A percentile compares a stretch with the other conserved stretches of the same genome.
These are phyloP conservation scores for Trilocha varians DNA, from an alignment of 2,888 invertebrate species.

Conservation along the genomic window DNA sequence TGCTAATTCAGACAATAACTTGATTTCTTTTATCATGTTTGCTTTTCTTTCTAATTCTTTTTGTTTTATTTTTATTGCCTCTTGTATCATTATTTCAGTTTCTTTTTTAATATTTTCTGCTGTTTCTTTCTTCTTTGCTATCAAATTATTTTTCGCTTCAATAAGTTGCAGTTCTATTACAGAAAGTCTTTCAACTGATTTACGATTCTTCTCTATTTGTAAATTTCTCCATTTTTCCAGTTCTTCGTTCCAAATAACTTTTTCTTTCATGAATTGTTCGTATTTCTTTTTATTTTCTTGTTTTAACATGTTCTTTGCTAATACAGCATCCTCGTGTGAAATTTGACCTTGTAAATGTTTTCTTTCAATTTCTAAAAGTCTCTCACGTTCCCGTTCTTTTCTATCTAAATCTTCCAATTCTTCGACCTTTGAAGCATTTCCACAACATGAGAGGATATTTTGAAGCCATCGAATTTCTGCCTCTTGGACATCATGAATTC, in stretches of 20 bases:
- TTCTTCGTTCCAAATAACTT: slow-evolving; percentile 55
- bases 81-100: slow-evolving; percentile 35
- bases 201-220: slow-evolving; percentile 64
- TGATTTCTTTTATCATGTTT: slow-evolving; percentile 67
- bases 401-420: slow-evolving; percentile 57
- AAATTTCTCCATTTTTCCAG: slow-evolving; percentile 64
- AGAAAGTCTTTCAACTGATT: slow-evolving; percentile 52
- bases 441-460: slow-evolving; percentile 57
- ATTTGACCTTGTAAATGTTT: slow-evolving; percentile 74
- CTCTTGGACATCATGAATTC: slow-evolving; percentile 40
- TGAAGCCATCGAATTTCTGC: slow-evolving; percentile 67
- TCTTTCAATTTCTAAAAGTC: slow-evolving; percentile 68
- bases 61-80: slow-evolving; percentile 55
- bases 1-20: slow-evolving; percentile 58
- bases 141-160: slow-evolving; percentile 37
- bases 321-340: slow-evolving; percentile 72
- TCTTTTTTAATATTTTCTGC: slow-evolving; percentile 45
- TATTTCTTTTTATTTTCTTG: slow-evolving; percentile 66
- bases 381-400: slow-evolving; percentile 56
- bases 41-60: slow-evolving; percentile 63
- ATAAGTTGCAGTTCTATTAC: slow-evolving; percentile 39
- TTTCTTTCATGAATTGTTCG: slow-evolving; percentile 63
- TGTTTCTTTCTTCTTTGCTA: slow-evolving; percentile 39
- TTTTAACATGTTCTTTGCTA: slow-evolving; percentile 66
- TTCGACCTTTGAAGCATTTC: slow-evolving; percentile 48